phyloP scores from a whole-genome alignment of 2,797 vertebrate genomes.

The Austrolebias charrua region DNA sequence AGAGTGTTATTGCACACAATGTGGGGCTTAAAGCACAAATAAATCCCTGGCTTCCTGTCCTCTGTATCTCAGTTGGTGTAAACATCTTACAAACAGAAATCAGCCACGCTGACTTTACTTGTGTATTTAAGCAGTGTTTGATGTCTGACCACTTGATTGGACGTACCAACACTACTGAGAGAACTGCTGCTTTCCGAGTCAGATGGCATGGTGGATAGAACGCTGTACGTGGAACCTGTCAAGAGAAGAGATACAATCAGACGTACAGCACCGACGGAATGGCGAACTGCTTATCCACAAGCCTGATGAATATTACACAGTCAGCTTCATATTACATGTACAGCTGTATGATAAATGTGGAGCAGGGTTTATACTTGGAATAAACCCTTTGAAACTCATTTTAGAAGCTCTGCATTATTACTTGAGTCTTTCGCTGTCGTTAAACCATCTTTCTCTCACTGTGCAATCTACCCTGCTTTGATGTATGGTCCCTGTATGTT shows the following conservation, averaged over 20 bases:
- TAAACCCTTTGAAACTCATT: slow-evolving; percentile 51
- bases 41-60: slow-evolving; percentile 10
- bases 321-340: slow-evolving; percentile 43
- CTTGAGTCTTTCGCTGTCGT: slow-evolving; percentile 50
- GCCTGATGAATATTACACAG: slow-evolving; percentile 31
- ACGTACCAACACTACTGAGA: slow-evolving; percentile 96
- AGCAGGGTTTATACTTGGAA: slow-evolving; percentile 47
- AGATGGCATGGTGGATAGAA: slow-evolving; percentile 98
- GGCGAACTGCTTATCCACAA: slow-evolving; percentile 27
- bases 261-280: slow-evolving; percentile 22
- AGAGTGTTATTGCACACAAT: slow-evolving; percentile 15
- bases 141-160: slow-evolving; percentile 6
- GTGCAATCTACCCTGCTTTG: slow-evolving; percentile 66
- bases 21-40: slow-evolving; percentile 18
- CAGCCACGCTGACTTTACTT: neutral
- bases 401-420: slow-evolving; percentile 53
- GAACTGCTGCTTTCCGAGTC: slow-evolving; percentile 99
- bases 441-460: slow-evolving; percentile 51
- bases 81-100: slow-evolving; percentile 6
- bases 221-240: slow-evolving; percentile 96
- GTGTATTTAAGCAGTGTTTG: neutral
- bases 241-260: slow-evolving; percentile 21
- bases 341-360: slow-evolving; percentile 34
- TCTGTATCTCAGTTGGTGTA: neutral
- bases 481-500: slow-evolving; percentile 72